Evolutionary conservation across 2,113 vertebrate species (phyloP), one percentile per base, ranked within the genome.

Genomic region (Atherinomorus stipes): DNA sequence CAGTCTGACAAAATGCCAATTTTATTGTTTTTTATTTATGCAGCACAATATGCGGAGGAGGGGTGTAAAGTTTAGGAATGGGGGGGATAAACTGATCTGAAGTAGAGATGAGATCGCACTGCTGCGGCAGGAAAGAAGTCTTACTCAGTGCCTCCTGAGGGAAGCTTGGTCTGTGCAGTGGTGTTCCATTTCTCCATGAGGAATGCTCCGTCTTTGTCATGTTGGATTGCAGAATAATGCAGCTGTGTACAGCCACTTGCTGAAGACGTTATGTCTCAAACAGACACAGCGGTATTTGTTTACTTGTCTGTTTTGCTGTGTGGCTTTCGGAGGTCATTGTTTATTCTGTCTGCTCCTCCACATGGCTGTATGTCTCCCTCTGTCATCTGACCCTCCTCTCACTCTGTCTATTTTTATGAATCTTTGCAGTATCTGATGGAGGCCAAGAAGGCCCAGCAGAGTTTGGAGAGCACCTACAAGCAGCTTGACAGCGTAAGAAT

Each of bases 391-490:
- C 63, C 54, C 65, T 42, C 68, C 22, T 83, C 58, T 86, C 47
- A 79, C 64, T 80, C 16, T 56, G 68, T 77, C 84, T 86, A 64
- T 92, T 81, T 87, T 88, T 89, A 71, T 84, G 71, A 70, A 77
- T 85, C 69, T 81, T 74, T 89, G 50, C 86, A 97, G 96, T 94
- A 96, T 88, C 92, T 97, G 59, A 92, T 93, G 37, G 96, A 97
- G 26, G 95, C 95, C 64, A 95, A 96, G 50, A 95, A 95, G 81
- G 93, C 96, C 64, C 96, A 97, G 88, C 96, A 97, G 81, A 93
- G 93, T 87, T 90, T 97, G 88, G 96, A 97, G 76, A 91, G 89
- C 53, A 94, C 94, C 82, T 96, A 94, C 89, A 97, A 96, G 76
- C 96, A 95, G 84, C 93, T 97, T 7, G 96, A 97, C 88, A 94